Evolutionary conservation across 2,888 invertebrate species (phyloP).

Genomic region (Abrostola tripartita): DNA sequence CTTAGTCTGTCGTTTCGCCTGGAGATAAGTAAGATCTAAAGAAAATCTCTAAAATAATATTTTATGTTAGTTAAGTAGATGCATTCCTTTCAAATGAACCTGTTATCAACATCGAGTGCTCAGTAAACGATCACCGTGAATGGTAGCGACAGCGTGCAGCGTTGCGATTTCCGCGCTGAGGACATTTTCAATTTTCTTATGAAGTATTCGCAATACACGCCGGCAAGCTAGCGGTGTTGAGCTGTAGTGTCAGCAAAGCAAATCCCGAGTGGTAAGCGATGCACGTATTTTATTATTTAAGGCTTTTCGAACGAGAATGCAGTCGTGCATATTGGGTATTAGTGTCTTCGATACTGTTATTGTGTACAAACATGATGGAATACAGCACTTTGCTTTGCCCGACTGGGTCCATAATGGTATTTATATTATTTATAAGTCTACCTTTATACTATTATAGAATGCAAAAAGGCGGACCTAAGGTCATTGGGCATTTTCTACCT

Average conservation of each 20-base stretch:
- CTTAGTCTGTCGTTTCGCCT: no score
- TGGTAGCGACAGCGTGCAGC: background rate
- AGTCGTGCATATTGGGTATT: slow-evolving; percentile 5
- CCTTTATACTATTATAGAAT: no score
- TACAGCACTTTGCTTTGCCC: background rate
- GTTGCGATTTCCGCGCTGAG: background rate
- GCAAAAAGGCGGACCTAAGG: no score
- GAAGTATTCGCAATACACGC: background rate
- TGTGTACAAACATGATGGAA: background rate
- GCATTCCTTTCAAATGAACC: no score
- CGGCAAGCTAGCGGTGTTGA: background rate
- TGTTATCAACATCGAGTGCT: background rate
- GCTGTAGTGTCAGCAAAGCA: background rate
- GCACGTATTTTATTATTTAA: slow-evolving; percentile 7
- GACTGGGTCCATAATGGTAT: no score
- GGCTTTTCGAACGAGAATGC: background rate
- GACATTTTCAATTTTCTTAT: slow-evolving; percentile 3
- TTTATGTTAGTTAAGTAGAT: no score
- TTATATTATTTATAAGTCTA: no score
- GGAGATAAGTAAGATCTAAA: no score
- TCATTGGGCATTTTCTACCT: no score
- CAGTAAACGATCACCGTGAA: background rate
- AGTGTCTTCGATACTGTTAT: background rate
- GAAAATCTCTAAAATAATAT: no score
- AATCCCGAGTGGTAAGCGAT: slow-evolving; percentile 1